A percentile compares a stretch with the other conserved stretches of the same genome.
These are phyloP conservation scores for Drosophila tani DNA, from an alignment of 1,140 invertebrate genomes.

Conservation along the genomic window DNA sequence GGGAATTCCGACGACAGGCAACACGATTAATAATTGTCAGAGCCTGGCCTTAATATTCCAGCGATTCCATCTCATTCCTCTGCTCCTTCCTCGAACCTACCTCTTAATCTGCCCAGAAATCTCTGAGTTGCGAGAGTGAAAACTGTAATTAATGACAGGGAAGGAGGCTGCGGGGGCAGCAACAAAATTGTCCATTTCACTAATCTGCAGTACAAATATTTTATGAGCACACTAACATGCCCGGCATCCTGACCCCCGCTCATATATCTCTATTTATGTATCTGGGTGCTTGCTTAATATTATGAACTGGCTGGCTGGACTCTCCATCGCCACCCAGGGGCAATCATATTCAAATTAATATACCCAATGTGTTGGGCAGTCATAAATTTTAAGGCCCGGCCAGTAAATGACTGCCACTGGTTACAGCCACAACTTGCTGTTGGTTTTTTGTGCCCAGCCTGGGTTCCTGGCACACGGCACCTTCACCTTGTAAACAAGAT, in stretches of 20 bases:
- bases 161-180: conserved; percentile 12
- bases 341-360: conserved; percentile 84
- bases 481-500: conserved; percentile 84
- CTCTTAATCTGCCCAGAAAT: conserved; percentile 36
- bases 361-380: conserved; percentile 80
- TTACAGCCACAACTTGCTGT: conserved; percentile 36
- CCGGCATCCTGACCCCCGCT: not conserved
- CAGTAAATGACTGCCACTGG: conserved; percentile 50
- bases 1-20: conserved; percentile 51
- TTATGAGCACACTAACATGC: conserved; percentile 63
- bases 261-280: conserved; percentile 21
- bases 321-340: conserved; percentile 51
- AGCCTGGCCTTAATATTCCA: conserved; percentile 16
- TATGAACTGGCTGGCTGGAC: conserved; percentile 64
- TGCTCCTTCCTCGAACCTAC: not conserved
- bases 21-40: conserved; percentile 78
- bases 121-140: conserved; percentile 49
- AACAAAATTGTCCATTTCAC: conserved; percentile 75
- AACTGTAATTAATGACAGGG: conserved; percentile 74
- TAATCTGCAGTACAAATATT: conserved; percentile 80
- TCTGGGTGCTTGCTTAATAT: conserved; percentile 60
- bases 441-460: conserved; percentile 26
- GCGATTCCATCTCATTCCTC: not conserved
- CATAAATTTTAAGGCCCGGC: conserved; percentile 71
- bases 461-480: conserved; percentile 44